Base-by-base conservation (phyloP, 2,888 invertebrate species). In the Girardia tigrina region DNA sequence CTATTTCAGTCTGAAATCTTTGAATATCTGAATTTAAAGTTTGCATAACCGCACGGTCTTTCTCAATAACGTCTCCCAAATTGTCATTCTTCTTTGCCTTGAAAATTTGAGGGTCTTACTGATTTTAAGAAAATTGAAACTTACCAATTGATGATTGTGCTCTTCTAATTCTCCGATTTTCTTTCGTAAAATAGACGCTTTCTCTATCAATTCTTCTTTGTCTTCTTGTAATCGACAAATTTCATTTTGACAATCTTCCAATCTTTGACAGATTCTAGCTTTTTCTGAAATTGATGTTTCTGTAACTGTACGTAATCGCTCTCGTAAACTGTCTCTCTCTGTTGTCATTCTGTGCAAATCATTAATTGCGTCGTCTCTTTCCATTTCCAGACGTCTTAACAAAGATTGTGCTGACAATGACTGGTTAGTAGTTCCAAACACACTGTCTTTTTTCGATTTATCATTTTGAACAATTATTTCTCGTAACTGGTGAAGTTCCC, bases 341-440 rank as follows among this genome's bases (percentile, higher is more conserved):
- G 82, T 83, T 26, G 81, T 80, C 78, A 82, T 80, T 27, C 81
- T 79, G 12, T 83, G 79, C 26, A 83, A 80, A 74, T 84, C 83
- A 56, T 81, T 79, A 1, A 83, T 74, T 16, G 83, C 82, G 75
- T 83, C 83, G 76, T 84, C 83, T 70, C 77, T 28, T 78, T 84
- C 84, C 77, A 81, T 82, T 79, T 84, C 84, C 20, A 84, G 81
- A 16, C 83, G 80, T n/a, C 83, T 77, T 29, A 84, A 78, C 14
- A 84, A 80, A 16, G 84, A 82, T 79, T 84, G 83, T 20, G 83
- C 83, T 28, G 84, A 83, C 72, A 84, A 79, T 0, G 84, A 84
- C 78, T 83, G 82, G 0, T 83, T 80, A 23, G 82, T 81, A 77
- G 82, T 82, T 6, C 81, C 81, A 12, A 81, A 81, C 12, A 26